Evolutionary conservation across 2,797 vertebrate species (phyloP), one percentile per base, ranked within the genome.

Genomic region (Danio kyathit): DNA sequence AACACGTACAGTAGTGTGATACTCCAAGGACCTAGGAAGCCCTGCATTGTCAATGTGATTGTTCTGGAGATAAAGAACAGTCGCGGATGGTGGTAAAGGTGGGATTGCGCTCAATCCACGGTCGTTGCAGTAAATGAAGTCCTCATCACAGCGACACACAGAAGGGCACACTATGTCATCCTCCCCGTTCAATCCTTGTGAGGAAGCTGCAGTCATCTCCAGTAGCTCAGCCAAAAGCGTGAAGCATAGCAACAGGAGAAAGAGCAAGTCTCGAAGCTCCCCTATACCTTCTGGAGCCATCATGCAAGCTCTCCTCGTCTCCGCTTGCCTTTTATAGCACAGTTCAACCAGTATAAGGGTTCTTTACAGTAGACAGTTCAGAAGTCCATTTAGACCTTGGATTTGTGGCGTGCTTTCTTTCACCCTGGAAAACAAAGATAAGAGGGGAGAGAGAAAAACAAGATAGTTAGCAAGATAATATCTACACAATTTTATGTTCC

Each of bases 61-160:
- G 93, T 98, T 99, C 87, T 99, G 98, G 70, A 99, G 95, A 91
- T 97, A 99, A 1, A 99, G 96, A 40, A 97, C 95, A 6, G 96
- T 96, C 8, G 97, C 97, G 0, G 95, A 94, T 0, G 94, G 89
- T 0, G 98, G 98, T 71, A 99, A 94, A 0, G 96, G 90, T 0
- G 98, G 97, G 29, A 99, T 94, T 54, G 95, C 94, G 44, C 94
- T 97, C 44, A 99, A 88, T 0, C 96, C 97, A 29, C 97, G 96
- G 91, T 99, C 97, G 9, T 98, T 98, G 92, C 97, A 99, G 88
- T 99, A 99, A 85, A 99, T 96, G 85, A 97, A 98, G 82, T 96
- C 95, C 0, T 96, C 94, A 71, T 99, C 93, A 0, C 97, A 99
- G 85, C 97, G 95, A 89, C 97, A 99, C 1, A 96, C 96, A 0